Conservation (phyloP, 2,113 vertebrate genomes). For the Urocitellus parryii region DNA sequence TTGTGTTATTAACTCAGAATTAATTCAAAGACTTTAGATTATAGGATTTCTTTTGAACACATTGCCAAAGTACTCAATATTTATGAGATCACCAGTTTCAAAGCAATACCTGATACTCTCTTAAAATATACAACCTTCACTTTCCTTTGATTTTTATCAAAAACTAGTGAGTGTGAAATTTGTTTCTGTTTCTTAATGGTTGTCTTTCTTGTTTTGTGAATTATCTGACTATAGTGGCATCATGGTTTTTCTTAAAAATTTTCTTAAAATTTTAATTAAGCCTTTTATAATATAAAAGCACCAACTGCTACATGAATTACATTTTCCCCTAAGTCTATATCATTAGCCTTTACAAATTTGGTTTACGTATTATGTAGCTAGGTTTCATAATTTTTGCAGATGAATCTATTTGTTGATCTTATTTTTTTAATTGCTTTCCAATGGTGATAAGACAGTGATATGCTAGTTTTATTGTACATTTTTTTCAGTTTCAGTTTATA, state of each 20-base stretch:
- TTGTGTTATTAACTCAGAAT: conserved; percentile 17
- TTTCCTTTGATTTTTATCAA: not conserved
- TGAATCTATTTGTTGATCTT: not conserved
- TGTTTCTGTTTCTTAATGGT: not conserved
- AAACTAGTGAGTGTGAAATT: not conserved
- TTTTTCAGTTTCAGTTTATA: conserved; percentile 15
- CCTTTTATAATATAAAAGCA: conserved; percentile 25
- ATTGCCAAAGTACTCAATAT: conserved; percentile 10
- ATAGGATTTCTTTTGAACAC: not conserved
- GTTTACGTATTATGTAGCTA: not conserved
- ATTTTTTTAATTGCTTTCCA: not conserved
- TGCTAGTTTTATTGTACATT: not conserved
- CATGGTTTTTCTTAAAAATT: not conserved
- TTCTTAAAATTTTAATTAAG: conserved; percentile 39
- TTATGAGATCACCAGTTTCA: not conserved
- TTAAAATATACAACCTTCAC: not conserved
- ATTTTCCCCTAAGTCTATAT: not conserved
- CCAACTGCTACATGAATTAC: conserved; percentile 15
- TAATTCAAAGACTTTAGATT: conserved; percentile 41
- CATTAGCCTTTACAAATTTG: not conserved
- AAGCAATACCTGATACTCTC: not conserved
- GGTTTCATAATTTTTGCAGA: not conserved
- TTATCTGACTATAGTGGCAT: not conserved
- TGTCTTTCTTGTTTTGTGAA: conserved; percentile 17
- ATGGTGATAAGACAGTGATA: not conserved